Evolutionary conservation across 2,888 invertebrate species (phyloP), one percentile per base, ranked within the genome.

Genomic region (Helleia helle): DNA sequence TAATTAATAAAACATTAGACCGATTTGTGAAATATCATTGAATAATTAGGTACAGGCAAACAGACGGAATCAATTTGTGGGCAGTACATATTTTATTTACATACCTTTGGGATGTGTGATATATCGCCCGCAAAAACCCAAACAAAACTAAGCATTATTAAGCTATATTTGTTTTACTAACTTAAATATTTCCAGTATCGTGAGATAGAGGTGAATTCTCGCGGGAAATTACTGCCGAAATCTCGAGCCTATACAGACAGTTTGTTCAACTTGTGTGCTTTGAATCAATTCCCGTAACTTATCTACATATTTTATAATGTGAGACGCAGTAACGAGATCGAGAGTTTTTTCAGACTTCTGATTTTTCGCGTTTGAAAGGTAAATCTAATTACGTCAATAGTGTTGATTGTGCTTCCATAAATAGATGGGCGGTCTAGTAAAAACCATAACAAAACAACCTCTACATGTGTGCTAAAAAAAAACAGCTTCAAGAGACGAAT

Each of bases 251-350:
- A 68, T 61, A 74, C 71, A 80, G 76, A 73, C 79, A 71, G 75
- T 67, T 22, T 58, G 59, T 54, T 59, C 56, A 63, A 61, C 64
- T 73, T 81, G 77, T 81, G 81, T 79, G 77, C 72, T 67, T 65
- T 60, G 76, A 81, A 83, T 83, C 81, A 81, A 83, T 83, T 80
- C 81, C 80, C 77, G 71, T 76, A 73, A 79, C 80, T 74, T 79
- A 79, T 81, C 72, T 83, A 74, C 81, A 83, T 81, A 80, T 80
- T 81, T 81, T 77, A 83, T 77, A 77, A 75, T 63, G 68, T 67
- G 71, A 75, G 67, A 62, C 69, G 71, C 66, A 71, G 71, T 69
- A 71, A 70, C 66, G 69, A 54, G 68, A 60, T 60, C 58, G 60
- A 54, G 52, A 63, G 22, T 22, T 34, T 34, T 18, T 18, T 34